phyloP scores from a whole-genome alignment of 2,797 vertebrate species.

The Decapterus maruadsi region DNA sequence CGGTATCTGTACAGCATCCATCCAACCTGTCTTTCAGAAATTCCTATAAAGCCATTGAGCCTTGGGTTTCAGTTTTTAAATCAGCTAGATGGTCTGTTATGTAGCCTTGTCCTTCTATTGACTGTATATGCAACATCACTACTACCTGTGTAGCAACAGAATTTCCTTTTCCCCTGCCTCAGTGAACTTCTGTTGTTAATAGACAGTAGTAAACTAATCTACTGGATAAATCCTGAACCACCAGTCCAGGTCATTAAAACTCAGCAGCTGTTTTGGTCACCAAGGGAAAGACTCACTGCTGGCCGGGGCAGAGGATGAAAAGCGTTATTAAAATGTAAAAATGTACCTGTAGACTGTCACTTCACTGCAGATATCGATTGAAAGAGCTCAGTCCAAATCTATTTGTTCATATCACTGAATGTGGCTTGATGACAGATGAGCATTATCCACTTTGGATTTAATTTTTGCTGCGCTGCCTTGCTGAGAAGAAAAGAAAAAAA shows the following conservation, averaged over 20 bases:
- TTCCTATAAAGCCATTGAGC: slow-evolving; percentile 62
- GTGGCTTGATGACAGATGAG: slow-evolving; percentile 62
- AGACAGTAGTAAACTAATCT: slow-evolving; percentile 38
- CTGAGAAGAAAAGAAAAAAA: slow-evolving; percentile 16
- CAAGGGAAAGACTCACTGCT: slow-evolving; percentile 31
- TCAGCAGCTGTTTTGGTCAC: slow-evolving; percentile 22
- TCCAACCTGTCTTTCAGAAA: slow-evolving; percentile 65
- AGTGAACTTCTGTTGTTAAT: slow-evolving; percentile 44
- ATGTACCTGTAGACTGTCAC: slow-evolving; percentile 43
- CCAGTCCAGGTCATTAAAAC: slow-evolving; percentile 23
- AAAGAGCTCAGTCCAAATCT: slow-evolving; percentile 72
- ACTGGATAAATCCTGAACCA: slow-evolving; percentile 48
- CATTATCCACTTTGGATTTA: slow-evolving; percentile 52
- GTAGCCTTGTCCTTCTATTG: slow-evolving; percentile 46
- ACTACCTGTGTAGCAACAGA: slow-evolving; percentile 68
- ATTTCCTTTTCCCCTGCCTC: slow-evolving; percentile 35
- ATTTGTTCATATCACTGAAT: slow-evolving; percentile 74
- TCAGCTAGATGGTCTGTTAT: slow-evolving; percentile 56
- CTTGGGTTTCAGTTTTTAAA: slow-evolving; percentile 55
- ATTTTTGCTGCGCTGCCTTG: slow-evolving; percentile 52
- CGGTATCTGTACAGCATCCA: slow-evolving; percentile 70
- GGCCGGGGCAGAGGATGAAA: slow-evolving; percentile 20
- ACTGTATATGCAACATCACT: slow-evolving; percentile 71
- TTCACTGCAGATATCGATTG: slow-evolving; percentile 60
- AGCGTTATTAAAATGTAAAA: slow-evolving; percentile 23